Percentiles rank a stretch among this genome's conserved stretches.
These are phyloP conservation scores for Drosophila macrospina DNA, from an alignment of 2,888 invertebrate genomes.

Conservation along the genomic window DNA sequence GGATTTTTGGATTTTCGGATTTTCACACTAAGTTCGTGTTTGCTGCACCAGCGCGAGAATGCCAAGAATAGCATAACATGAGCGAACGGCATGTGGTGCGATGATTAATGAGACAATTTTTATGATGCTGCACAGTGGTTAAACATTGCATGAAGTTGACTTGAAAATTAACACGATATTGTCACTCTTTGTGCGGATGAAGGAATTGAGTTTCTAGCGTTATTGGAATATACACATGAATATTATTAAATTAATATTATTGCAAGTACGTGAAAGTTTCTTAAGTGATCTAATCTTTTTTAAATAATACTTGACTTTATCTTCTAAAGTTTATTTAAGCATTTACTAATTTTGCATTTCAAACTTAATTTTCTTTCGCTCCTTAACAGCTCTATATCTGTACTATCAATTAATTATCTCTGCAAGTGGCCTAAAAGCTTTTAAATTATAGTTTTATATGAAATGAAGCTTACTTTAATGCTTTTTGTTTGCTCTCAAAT, in stretches of 20 bases:
- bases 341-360: no score
- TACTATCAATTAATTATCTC: no score
- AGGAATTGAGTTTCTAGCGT: neutral
- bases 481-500: neutral
- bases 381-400: no score
- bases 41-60: slow-evolving; percentile 63
- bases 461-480: neutral
- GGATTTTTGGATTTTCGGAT: slow-evolving; percentile 55
- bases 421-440: neutral
- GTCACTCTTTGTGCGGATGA: neutral
- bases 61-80: slow-evolving; percentile 29
- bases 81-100: slow-evolving; percentile 50
- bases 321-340: no score
- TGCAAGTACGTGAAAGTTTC: no score
- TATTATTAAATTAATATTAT: no score
- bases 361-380: no score
- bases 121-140: slow-evolving; percentile 65
- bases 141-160: neutral
- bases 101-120: slow-evolving; percentile 84
- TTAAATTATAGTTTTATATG: neutral
- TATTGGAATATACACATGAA: no score
- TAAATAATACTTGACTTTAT: no score
- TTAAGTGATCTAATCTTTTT: no score
- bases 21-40: slow-evolving; percentile 77
- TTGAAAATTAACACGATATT: neutral